These are phyloP conservation scores for Romanogobio albipinnatus DNA, from an alignment of 2,113 vertebrate genomes.

Conservation along the genomic window DNA sequence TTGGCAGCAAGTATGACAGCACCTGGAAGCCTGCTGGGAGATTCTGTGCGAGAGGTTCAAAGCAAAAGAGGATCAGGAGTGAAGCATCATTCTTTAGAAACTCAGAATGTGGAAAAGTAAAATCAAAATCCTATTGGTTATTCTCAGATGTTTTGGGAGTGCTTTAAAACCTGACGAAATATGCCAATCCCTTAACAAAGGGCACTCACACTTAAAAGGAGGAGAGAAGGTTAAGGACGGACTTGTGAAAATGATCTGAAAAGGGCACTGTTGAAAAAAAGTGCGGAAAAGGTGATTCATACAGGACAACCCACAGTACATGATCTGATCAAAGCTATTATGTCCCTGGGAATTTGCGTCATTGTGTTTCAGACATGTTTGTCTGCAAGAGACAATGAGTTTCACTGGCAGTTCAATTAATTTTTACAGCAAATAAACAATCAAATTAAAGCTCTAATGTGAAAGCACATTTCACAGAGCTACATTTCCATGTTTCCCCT, in stretches of 20 bases:
- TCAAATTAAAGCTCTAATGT: slow-evolving; percentile 12
- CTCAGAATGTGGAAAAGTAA: slow-evolving; percentile 49
- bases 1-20: slow-evolving; percentile 34
- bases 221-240: slow-evolving; percentile 49
- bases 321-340: neutral
- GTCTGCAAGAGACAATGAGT: slow-evolving; percentile 1
- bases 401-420: neutral
- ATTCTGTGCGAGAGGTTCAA: slow-evolving; percentile 60
- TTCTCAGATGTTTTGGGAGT: slow-evolving; percentile 55
- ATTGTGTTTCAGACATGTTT: slow-evolving; percentile 13
- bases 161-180: slow-evolving; percentile 56
- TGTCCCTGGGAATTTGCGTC: slow-evolving; percentile 23
- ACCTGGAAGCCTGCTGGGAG: slow-evolving; percentile 44
- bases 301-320: neutral
- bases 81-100: slow-evolving; percentile 41
- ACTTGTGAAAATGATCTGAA: slow-evolving; percentile 31
- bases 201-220: slow-evolving; percentile 24
- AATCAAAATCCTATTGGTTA: slow-evolving; percentile 61
- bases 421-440: slow-evolving; percentile 35
- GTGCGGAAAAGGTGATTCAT: neutral
- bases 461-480: slow-evolving; percentile 22
- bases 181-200: slow-evolving; percentile 39
- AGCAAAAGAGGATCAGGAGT: slow-evolving; percentile 56
- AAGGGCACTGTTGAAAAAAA: slow-evolving; percentile 18
- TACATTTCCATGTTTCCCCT: neutral